A percentile compares a stretch with the other conserved stretches of the same genome.
These are phyloP conservation scores for Cossypha caffra DNA, from an alignment of 2,797 vertebrate genomes.

Conservation along the genomic window DNA sequence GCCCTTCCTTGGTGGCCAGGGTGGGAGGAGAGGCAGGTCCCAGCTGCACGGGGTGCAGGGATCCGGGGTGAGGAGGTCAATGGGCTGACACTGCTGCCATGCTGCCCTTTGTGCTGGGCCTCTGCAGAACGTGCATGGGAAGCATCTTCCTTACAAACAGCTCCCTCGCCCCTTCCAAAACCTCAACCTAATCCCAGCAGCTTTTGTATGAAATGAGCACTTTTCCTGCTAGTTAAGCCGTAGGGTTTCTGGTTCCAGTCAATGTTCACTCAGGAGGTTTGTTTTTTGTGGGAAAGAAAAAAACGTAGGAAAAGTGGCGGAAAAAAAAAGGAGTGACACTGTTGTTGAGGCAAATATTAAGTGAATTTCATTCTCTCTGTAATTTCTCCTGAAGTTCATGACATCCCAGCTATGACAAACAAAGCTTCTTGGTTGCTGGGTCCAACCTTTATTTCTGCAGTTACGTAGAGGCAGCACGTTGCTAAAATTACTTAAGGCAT, in stretches of 20 bases:
- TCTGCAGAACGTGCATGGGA: not conserved
- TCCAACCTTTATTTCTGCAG: not conserved
- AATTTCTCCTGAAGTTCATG: not conserved
- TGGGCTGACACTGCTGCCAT: not conserved
- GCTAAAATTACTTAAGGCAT: not conserved
- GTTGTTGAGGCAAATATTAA: not conserved
- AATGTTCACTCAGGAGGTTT: not conserved
- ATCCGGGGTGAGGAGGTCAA: conserved; percentile 65
- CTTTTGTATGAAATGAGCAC: not conserved
- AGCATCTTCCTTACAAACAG: not conserved
- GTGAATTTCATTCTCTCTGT: not conserved
- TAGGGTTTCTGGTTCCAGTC: not conserved
- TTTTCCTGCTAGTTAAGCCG: not conserved
- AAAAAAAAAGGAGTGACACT: not conserved
- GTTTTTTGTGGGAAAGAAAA: not conserved
- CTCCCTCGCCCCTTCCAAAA: not conserved
- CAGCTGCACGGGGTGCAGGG: not conserved
- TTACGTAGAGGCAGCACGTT: not conserved
- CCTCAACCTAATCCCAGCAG: not conserved
- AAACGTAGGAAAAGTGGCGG: not conserved
- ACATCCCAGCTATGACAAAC: not conserved
- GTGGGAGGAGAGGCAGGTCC: not conserved
- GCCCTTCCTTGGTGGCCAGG: not conserved
- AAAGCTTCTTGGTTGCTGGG: not conserved
- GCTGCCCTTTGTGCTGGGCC: not conserved